Base-by-base conservation (phyloP, 2,113 vertebrate species). In the Carassius gibelio region DNA sequence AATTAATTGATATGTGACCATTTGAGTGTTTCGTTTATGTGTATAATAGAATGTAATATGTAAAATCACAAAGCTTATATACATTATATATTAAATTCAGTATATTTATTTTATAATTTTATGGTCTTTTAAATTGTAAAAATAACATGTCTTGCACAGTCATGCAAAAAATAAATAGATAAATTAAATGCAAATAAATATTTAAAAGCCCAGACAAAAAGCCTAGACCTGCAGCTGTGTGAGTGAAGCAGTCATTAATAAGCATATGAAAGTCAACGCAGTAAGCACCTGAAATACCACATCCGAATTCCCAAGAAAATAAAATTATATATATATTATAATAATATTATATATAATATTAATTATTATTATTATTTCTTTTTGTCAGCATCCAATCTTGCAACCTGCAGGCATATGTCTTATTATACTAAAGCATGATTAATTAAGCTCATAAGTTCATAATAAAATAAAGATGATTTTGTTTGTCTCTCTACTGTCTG, bases 401-500 rank as follows among this genome's bases (percentile, higher is more conserved):
- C 76, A 86, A 83, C 87, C 82, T 90, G 61, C 42, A 86, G 83
- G 17, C 86, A 64, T 36, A 66, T 71, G 87, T 88, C 91, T 93
- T 89, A 92, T 93, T 92, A 91, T 86, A 88, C 82, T 80, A 66
- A 90, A 83, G 77, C 71, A 83, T 89, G 90, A 91, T 93, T 93
- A 90, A 91, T 91, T 91, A 90, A 87, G 87, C 85, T 62, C 26
- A 55, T 91, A 90, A 87, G 87, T 85, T 62, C 26, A 55, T 57
- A 83, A 86, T 87, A 76, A 88, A 90, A 88, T 85, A 88, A 88
- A 88, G 81, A 84, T 48, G 17, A 30, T 75, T 66, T 42, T 45
- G 30, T 81, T 42, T 45, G 30, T 81, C 62, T 84, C 77, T 66
- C 66, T 82, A 52, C 59, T 42, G 34, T 76, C 50, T 71, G 34